phyloP scores from a whole-genome alignment of 2,113 vertebrate genomes.

The Petrocephalus zakoni region DNA sequence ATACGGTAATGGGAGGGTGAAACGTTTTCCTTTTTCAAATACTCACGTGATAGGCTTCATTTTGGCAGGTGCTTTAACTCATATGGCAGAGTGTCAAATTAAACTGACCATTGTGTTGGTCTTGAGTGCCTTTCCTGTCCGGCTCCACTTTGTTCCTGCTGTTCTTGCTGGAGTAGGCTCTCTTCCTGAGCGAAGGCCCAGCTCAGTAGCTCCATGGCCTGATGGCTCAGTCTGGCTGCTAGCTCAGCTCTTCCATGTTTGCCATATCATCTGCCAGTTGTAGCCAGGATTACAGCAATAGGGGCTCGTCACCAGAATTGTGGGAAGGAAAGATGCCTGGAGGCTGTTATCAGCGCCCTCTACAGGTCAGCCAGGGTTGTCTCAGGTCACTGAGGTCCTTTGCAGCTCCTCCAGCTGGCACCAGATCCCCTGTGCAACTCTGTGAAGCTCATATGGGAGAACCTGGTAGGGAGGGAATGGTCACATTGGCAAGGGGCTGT shows the following conservation, averaged over 20 bases:
- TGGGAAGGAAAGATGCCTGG: neutral
- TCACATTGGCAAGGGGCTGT: neutral
- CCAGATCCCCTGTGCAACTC: neutral
- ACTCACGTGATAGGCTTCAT: neutral
- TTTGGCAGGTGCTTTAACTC: neutral
- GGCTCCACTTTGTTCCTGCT: neutral
- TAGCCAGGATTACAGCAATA: neutral
- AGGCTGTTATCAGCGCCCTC: neutral
- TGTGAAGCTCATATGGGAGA: neutral
- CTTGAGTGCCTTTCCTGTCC: neutral
- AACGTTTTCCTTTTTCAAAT: neutral
- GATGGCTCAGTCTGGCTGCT: neutral
- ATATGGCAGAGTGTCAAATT: neutral
- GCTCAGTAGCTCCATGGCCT: neutral
- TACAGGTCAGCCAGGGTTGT: neutral
- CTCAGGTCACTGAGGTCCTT: neutral
- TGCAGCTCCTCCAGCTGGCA: neutral
- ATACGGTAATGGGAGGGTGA: conserved; percentile 61
- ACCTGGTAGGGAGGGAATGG: neutral
- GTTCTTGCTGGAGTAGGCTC: neutral
- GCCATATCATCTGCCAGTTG: neutral
- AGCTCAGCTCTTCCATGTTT: neutral
- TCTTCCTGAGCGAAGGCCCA: neutral
- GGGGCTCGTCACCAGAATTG: neutral
- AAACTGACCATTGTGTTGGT: neutral